These are phyloP conservation scores for Datnioides undecimradiatus DNA, from an alignment of 2,113 vertebrate genomes.

Conservation along the genomic window DNA sequence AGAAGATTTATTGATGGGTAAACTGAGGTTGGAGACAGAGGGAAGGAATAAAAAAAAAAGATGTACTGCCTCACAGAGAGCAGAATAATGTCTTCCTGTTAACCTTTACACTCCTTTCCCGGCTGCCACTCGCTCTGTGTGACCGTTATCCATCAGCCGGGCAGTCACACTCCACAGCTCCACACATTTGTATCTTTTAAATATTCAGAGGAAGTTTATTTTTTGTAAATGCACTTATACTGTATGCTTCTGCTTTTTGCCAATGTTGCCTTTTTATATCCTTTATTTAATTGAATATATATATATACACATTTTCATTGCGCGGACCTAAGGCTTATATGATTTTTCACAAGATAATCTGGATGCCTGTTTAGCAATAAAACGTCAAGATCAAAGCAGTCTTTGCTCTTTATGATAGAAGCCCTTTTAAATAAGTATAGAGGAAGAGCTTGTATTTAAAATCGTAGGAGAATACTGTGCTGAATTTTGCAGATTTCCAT, in stretches of 20 bases:
- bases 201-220: constrained; percentile 62
- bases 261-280: constrained; percentile 69
- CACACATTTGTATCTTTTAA: constrained; percentile 60
- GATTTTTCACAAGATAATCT: constrained; percentile 39
- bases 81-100: constrained; percentile 59
- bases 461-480: constrained; percentile 37
- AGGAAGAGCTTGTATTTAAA: constrained; percentile 57
- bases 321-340: constrained; percentile 28
- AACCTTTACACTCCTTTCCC: constrained; percentile 38
- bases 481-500: constrained; percentile 45
- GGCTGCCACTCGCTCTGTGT: constrained; percentile 17
- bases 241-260: constrained; percentile 65
- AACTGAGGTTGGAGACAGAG: constrained; percentile 8
- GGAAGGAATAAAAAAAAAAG: constrained; percentile 6
- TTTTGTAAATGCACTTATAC: constrained; percentile 71
- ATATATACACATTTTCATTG: constrained; percentile 42
- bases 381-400: constrained; percentile 62
- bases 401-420: constrained; percentile 33
- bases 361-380: constrained; percentile 45
- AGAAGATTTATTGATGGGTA: constrained; percentile 14
- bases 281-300: constrained; percentile 78
- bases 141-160: constrained; percentile 6
- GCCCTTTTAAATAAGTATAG: constrained; percentile 42
- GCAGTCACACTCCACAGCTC: constrained; percentile 58
- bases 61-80: not conserved